These are phyloP conservation scores for Mesochorus sp. DNA, from an alignment of 2,888 invertebrate genomes.

Conservation along the genomic window DNA sequence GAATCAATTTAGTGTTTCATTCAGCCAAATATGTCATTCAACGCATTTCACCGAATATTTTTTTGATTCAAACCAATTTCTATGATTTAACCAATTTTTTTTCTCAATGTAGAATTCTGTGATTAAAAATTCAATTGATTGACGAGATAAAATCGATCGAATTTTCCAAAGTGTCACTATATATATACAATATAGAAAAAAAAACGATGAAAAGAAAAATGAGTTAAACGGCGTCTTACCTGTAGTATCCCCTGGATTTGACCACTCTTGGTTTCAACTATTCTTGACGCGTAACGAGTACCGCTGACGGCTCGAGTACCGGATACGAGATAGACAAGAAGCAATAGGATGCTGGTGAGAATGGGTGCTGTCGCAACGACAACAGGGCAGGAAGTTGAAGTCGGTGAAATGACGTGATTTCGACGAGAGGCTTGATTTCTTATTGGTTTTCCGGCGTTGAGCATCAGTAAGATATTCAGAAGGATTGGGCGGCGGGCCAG, in stretches of 20 bases:
- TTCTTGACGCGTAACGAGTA: constrained; percentile 90
- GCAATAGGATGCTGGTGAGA: constrained; percentile 47
- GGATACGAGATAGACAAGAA: constrained; percentile 58
- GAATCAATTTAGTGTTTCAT: too few relatives aligned
- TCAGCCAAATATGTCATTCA: too few relatives aligned
- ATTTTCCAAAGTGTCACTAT: too few relatives aligned
- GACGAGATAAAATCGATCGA: too few relatives aligned
- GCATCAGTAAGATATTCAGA: constrained; percentile 61
- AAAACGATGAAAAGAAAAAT: not conserved
- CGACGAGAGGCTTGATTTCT: too few relatives aligned
- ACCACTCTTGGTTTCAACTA: constrained; percentile 88
- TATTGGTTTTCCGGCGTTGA: constrained; percentile 43
- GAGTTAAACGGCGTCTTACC: too few relatives aligned
- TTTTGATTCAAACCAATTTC: not conserved
- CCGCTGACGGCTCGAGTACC: constrained; percentile 79
- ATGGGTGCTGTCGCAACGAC: constrained; percentile 28
- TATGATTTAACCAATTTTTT: too few relatives aligned
- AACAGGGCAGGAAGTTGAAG: constrained; percentile 8
- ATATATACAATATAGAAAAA: too few relatives aligned
- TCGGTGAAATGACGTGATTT: too few relatives aligned
- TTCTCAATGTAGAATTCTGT: too few relatives aligned
- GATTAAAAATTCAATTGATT: too few relatives aligned
- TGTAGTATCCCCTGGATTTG: constrained; percentile 80
- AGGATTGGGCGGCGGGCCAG: constrained; percentile 75
- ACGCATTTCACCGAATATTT: too few relatives aligned